phyloP scores from a whole-genome alignment of 2,797 vertebrate species.

The Microctenopoma stevenorrisi region DNA sequence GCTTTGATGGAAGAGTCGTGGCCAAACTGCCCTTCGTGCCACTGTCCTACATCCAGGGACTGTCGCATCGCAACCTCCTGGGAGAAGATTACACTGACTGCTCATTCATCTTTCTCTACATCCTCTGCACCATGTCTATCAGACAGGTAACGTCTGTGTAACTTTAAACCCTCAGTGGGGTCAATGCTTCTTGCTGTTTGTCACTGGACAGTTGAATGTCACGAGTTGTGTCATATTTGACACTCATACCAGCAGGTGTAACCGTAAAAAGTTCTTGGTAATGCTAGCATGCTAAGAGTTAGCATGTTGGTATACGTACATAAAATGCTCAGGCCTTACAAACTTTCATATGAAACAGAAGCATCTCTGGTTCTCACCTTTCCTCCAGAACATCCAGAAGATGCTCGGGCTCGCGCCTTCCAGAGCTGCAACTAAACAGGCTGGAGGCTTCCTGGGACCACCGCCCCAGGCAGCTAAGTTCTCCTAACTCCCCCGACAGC shows the following conservation, averaged over 20 bases:
- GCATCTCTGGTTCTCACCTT: neutral
- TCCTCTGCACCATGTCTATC: constrained; percentile 99
- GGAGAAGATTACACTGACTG: constrained; percentile 98
- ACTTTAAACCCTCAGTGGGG: too few species aligned
- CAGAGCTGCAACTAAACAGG: constrained; percentile 97
- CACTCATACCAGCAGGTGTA: too few species aligned
- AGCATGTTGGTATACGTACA: too few species aligned
- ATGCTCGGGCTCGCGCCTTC: constrained; percentile 97
- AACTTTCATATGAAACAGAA: neutral
- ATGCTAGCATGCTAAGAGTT: too few species aligned
- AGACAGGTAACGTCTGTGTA: constrained; percentile 87
- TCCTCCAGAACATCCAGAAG: constrained; percentile 96
- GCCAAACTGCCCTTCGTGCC: constrained; percentile 97
- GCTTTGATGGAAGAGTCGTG: constrained; percentile 97
- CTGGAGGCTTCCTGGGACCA: constrained; percentile 96
- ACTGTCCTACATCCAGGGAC: constrained; percentile 95
- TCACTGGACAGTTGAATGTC: neutral
- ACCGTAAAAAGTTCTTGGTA: too few species aligned
- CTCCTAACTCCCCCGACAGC: constrained; percentile 78
- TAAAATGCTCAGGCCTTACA: too few species aligned
- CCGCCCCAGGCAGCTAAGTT: constrained; percentile 98
- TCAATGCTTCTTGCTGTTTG: neutral
- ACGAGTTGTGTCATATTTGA: neutral
- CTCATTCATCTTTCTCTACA: constrained; percentile 99
- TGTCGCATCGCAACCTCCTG: constrained; percentile 95